A percentile compares a stretch with the other conserved stretches of the same genome.
Conservation (phyloP, 2,797 vertebrate species). For the Sternotherus odoratus region DNA sequence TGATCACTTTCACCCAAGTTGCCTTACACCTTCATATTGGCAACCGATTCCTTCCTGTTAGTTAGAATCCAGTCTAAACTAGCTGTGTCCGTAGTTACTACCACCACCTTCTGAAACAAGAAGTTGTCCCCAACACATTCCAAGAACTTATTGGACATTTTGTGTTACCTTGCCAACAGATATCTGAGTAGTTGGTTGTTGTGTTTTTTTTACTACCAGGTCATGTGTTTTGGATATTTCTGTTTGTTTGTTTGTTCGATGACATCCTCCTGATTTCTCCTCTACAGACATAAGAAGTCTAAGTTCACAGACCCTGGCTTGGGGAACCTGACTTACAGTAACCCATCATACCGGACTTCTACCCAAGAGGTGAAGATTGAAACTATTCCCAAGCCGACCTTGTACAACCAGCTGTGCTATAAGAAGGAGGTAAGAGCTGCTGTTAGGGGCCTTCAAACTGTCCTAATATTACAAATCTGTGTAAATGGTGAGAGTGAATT, state of each 20-base stretch:
- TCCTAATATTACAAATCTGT: neutral
- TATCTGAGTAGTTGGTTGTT: neutral
- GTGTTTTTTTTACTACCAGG: neutral
- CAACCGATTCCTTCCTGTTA: neutral
- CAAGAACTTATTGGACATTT: neutral
- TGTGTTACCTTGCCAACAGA: neutral
- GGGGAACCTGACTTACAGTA: constrained; percentile 97
- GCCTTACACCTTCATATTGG: neutral
- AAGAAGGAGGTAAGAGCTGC: constrained; percentile 92
- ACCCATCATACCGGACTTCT: constrained; percentile 96
- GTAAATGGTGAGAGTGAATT: constrained; percentile 3
- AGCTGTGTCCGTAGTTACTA: neutral
- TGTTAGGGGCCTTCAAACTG: neutral
- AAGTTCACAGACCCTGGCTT: constrained; percentile 94
- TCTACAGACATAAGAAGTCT: constrained; percentile 92
- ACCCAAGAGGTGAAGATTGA: constrained; percentile 99
- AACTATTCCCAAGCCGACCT: constrained; percentile 90
- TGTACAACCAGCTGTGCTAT: constrained; percentile 96
- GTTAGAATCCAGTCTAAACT: neutral
- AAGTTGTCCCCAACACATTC: neutral
- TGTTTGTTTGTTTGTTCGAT: constrained; percentile 1
- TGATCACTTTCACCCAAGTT: neutral
- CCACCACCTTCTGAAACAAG: neutral
- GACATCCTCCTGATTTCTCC: constrained; percentile 4
- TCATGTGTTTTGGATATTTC: neutral